phyloP scores from a whole-genome alignment of 2,888 invertebrate genomes.

The Spisula solida region DNA sequence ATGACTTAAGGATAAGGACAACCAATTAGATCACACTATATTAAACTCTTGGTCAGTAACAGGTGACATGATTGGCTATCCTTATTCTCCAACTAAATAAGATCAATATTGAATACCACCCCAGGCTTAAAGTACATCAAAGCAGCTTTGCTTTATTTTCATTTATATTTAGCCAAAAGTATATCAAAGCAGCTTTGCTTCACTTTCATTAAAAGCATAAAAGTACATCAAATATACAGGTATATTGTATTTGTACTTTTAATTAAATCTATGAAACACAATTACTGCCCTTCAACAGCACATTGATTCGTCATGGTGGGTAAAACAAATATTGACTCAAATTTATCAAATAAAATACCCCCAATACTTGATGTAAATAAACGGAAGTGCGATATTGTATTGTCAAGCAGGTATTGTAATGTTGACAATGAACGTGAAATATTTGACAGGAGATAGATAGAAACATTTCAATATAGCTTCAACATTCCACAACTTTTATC shows the following conservation, averaged over 20 bases:
- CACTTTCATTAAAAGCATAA: background rate
- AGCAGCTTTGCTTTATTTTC: too few relatives aligned
- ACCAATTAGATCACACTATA: too few relatives aligned
- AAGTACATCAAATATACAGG: background rate
- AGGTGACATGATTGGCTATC: too few relatives aligned
- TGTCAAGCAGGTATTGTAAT: background rate
- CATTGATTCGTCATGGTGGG: background rate
- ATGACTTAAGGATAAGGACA: too few relatives aligned
- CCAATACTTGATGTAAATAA: background rate
- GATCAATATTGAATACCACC: too few relatives aligned
- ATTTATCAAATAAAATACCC: background rate
- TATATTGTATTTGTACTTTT: background rate
- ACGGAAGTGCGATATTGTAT: background rate
- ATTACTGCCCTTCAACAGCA: background rate
- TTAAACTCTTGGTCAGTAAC: too few relatives aligned
- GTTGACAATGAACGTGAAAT: background rate
- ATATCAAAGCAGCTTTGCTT: background rate
- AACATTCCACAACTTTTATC: background rate
- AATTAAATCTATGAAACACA: slow-evolving; percentile 5
- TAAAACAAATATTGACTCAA: background rate
- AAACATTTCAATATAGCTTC: background rate
- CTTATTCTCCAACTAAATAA: too few relatives aligned
- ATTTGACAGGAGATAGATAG: background rate
- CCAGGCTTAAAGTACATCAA: too few relatives aligned
- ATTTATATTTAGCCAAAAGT: too few relatives aligned